These are phyloP conservation scores for Taurulus bubalis DNA, from an alignment of 2,113 vertebrate genomes.

Conservation along the genomic window DNA sequence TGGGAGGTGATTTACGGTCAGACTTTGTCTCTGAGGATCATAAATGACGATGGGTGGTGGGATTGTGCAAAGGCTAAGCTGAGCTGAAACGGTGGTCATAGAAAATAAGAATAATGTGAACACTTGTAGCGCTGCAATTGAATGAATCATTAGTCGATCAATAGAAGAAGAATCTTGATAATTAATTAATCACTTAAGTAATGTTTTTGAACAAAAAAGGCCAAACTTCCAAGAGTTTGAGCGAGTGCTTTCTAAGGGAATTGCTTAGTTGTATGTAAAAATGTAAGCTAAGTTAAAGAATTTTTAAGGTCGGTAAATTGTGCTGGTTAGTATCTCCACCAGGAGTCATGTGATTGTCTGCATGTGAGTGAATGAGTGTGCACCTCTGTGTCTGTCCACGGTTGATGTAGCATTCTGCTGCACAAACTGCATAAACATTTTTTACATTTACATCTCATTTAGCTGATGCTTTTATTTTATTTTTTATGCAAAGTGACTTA, in stretches of 20 bases:
- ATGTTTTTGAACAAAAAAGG: neutral
- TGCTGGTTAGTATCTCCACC: neutral
- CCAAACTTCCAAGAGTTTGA: neutral
- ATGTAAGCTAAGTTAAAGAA: neutral
- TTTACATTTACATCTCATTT: too few relatives aligned
- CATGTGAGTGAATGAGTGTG: neutral
- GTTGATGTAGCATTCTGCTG: neutral
- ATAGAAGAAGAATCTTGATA: neutral
- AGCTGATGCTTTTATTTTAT: too few relatives aligned
- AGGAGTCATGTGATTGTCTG: too few relatives aligned
- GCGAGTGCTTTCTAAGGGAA: too few relatives aligned
- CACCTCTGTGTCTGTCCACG: neutral
- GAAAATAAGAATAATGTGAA: neutral
- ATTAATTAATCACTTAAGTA: neutral
- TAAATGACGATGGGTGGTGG: constrained; percentile 19
- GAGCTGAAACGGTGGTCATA: neutral
- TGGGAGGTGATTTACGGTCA: constrained; percentile 15
- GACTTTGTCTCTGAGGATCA: constrained; percentile 45
- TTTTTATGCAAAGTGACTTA: too few relatives aligned
- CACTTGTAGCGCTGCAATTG: neutral
- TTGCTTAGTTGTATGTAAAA: too few relatives aligned
- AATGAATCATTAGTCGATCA: too few relatives aligned
- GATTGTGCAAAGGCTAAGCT: neutral
- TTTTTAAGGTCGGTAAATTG: neutral
- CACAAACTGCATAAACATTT: neutral